Conservation (phyloP, 2,113 vertebrate genomes). For the Talpa occidentalis region DNA sequence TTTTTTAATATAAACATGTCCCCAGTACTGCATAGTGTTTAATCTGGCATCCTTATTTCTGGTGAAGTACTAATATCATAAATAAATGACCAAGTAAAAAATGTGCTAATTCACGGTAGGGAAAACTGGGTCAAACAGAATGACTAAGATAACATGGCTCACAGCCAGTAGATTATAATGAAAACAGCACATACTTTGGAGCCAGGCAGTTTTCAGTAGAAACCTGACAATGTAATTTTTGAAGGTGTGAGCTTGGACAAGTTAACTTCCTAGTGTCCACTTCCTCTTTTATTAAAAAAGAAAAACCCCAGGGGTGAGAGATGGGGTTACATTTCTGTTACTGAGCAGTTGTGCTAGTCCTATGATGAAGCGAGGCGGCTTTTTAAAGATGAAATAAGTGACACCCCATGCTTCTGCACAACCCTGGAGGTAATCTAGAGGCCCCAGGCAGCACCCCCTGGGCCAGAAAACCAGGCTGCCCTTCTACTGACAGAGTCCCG, state of each 20-base stretch:
- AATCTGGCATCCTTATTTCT: conserved; percentile 49
- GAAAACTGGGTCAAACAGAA: conserved; percentile 33
- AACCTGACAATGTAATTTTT: background rate
- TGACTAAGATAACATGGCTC: background rate
- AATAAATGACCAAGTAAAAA: conserved; percentile 3
- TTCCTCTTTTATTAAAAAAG: background rate
- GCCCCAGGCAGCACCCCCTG: background rate
- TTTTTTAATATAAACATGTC: conserved; percentile 14
- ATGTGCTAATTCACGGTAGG: background rate
- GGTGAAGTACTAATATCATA: background rate
- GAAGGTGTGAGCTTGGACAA: background rate
- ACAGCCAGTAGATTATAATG: background rate
- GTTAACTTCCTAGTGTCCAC: conserved; percentile 20
- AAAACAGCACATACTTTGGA: conserved; percentile 20
- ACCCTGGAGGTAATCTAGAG: background rate
- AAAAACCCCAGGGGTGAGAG: background rate
- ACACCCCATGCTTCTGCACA: background rate
- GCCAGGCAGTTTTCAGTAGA: background rate
- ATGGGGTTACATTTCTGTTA: background rate
- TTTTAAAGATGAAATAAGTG: conserved; percentile 35
- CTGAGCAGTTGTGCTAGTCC: background rate
- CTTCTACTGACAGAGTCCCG: background rate
- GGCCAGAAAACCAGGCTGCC: background rate
- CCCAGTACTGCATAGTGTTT: conserved; percentile 31
- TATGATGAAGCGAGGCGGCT: background rate